Evolutionary conservation across 1,140 invertebrate species (phyloP), one percentile per base, ranked within the genome.

Genomic region (Hesperophylax magnus): DNA sequence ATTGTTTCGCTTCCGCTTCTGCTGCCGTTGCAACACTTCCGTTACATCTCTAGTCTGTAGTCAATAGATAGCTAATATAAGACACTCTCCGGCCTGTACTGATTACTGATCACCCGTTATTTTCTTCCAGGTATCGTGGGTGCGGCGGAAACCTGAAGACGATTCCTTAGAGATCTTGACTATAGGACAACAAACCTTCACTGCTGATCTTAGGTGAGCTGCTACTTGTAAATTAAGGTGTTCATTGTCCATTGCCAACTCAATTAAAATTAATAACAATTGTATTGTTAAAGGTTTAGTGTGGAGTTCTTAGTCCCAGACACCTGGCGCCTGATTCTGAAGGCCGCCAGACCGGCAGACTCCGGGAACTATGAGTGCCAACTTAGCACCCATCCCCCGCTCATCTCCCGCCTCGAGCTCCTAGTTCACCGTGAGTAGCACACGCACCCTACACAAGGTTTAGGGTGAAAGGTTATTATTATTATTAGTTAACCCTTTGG

Each of bases 351-450:
- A 83, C 92, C 93, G 74, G 91, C 91, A 78, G 94, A 95, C 85
- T 94, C 94, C 81, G 94, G 93, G 22, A 90, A 92, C 72, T 95
- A 95, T 86, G 93, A 94, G 86, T 95, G 94, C 85, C 94, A 95
- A 87, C 93, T 96, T 79, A 95, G 94, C 58, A 95, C 94, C 11
- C 94, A 96, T 88, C 95, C 95, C 17, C 94, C 95, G 78, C 88
- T 90, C 86, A 77, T 89, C 72, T 86, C 86, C 71, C 77, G 87
- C 47, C 87, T 88, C 39, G 85, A 86, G 34, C 81, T 90, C 0
- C 85, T 85, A 52, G 88, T 90, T 7, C 86, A 89, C 85, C 84
- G 89, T 90, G 82, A 89, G 87, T 88, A 69, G 14, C 17, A 11
- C 18, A 11, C 34, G 24, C 3, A 9, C 17, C 7, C 56, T 2